A percentile compares a stretch with the other conserved stretches of the same genome.
phyloP scores from a whole-genome alignment of 35 echinoderm and acorn worm species.

The Ophiothrix spiculata region DNA sequence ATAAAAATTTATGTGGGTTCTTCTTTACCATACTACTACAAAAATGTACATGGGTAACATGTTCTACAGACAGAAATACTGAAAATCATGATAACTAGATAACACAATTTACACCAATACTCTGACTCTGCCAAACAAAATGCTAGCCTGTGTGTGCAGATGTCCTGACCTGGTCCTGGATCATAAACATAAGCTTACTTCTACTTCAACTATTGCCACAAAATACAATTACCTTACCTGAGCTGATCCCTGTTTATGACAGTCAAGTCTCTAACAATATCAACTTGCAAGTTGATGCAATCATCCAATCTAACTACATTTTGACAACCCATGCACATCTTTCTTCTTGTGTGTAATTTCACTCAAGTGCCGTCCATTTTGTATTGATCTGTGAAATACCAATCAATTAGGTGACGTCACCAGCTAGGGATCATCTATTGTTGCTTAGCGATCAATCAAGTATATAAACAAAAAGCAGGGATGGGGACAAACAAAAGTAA shows the following conservation, averaged over 20 bases:
- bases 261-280: neutral
- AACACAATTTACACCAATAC: too few relatives aligned
- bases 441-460: neutral
- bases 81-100: too few relatives aligned
- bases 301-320: neutral
- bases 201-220: neutral
- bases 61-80: too few relatives aligned
- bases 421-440: neutral
- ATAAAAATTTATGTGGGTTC: too few relatives aligned
- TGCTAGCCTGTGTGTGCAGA: too few relatives aligned
- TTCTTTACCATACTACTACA: too few relatives aligned
- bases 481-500: too few relatives aligned
- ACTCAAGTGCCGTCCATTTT: neutral
- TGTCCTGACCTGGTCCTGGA: too few relatives aligned
- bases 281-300: neutral
- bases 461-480: neutral
- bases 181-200: neutral
- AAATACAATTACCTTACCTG: neutral
- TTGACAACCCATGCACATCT: neutral
- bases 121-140: too few relatives aligned
- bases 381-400: neutral
- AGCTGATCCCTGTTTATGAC: neutral
- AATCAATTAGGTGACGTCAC: neutral
- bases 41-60: too few relatives aligned
- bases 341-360: neutral